Percentiles rank a stretch among this genome's conserved stretches.
These are phyloP conservation scores for Dendronephthya gigantea DNA, from an alignment of 64 coral and sea anemone species.

Conservation along the genomic window DNA sequence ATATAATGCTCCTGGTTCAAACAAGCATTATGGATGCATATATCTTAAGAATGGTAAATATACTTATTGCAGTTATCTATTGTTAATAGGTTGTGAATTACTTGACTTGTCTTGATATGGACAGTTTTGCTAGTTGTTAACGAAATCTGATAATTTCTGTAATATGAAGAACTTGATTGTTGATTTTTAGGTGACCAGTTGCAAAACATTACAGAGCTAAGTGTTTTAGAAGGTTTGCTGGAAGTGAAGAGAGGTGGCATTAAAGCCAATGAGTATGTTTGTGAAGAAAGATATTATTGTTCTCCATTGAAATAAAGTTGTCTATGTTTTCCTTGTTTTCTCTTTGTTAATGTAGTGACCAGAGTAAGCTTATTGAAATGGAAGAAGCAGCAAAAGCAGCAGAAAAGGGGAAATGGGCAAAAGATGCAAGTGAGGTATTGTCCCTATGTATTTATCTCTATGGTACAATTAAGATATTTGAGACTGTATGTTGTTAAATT, in stretches of 20 bases:
- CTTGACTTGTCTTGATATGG: too few species aligned
- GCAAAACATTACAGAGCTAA: conserved; percentile 78
- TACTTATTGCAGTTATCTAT: not conserved
- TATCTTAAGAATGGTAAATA: conserved; percentile 59
- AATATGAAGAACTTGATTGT: not conserved
- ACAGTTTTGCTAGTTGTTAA: too few species aligned
- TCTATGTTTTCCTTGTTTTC: not conserved
- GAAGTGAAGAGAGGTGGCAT: conserved; percentile 93
- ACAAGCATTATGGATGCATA: conserved; percentile 90
- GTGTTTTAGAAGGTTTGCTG: conserved; percentile 83
- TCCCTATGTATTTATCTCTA: too few species aligned
- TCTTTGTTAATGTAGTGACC: conserved; percentile 43
- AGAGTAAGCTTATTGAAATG: conserved; percentile 91
- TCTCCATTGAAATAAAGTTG: too few species aligned
- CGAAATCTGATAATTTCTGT: too few species aligned
- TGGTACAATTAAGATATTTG: too few species aligned
- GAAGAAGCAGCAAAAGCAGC: conserved; percentile 84
- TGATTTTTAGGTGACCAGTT: conserved; percentile 55
- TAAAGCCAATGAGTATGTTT: conserved; percentile 73
- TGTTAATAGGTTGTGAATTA: not conserved
- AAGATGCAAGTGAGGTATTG: conserved; percentile 50
- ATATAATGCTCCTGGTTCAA: conserved; percentile 87
- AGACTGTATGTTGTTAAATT: not conserved
- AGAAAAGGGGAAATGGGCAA: conserved; percentile 82
- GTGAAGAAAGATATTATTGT: not conserved